A percentile compares a stretch with the other conserved stretches of the same genome.
phyloP scores from a whole-genome alignment of 2,797 vertebrate species.

The Arnoldichthys spilopterus region DNA sequence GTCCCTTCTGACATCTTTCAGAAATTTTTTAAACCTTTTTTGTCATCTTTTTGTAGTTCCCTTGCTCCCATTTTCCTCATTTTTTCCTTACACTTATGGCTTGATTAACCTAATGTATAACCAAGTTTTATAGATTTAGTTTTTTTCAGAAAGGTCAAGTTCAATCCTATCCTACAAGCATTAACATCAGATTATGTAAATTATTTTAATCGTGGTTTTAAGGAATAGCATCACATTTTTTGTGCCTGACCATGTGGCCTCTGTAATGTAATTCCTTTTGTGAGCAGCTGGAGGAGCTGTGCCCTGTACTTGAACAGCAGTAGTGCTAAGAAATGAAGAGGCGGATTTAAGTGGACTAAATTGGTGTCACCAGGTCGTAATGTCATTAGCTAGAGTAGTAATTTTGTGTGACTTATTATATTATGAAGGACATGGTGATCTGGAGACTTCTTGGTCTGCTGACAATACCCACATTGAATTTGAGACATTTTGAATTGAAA shows the following conservation, averaged over 20 bases:
- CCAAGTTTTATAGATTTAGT: background rate
- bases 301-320: slow-evolving; percentile 37
- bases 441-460: slow-evolving; percentile 59
- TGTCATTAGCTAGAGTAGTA: slow-evolving; percentile 73
- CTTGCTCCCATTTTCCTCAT: slow-evolving; percentile 2
- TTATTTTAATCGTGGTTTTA: background rate
- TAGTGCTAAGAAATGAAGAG: slow-evolving; percentile 41
- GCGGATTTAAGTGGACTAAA: slow-evolving; percentile 71
- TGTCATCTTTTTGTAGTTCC: background rate
- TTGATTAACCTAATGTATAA: slow-evolving; percentile 40
- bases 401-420: slow-evolving; percentile 80
- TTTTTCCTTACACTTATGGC: slow-evolving; percentile 21
- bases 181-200: background rate
- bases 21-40: slow-evolving; percentile 1
- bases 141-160: background rate
- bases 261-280: background rate
- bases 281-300: slow-evolving; percentile 64
- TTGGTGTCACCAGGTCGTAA: slow-evolving; percentile 84
- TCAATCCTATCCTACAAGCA: background rate
- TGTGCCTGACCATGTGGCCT: background rate
- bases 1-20: slow-evolving; percentile 19
- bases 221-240: slow-evolving; percentile 10
- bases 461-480: slow-evolving; percentile 76
- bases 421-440: slow-evolving; percentile 74
- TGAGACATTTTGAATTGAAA: slow-evolving; percentile 45